Base-by-base conservation (phyloP, 2,797 vertebrate species). In the Tachyglossus aculeatus region DNA sequence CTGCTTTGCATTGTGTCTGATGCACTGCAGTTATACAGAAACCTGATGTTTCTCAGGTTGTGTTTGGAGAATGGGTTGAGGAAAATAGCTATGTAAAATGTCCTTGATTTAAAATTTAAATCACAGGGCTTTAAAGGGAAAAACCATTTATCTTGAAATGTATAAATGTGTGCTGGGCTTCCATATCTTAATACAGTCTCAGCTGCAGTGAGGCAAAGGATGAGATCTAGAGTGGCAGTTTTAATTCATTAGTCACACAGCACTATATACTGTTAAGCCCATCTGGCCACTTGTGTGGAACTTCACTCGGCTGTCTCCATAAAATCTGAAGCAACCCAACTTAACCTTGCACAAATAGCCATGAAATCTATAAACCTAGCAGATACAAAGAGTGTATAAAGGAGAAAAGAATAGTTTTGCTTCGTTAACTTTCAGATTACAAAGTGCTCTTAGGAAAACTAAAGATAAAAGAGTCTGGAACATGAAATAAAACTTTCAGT, bases 191-290 rank as follows among this genome's bases (percentile, higher is more conserved):
- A 73, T 77, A 72, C 27, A 55, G 75, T 27, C 80, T 91, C 86
- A 89, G 86, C 88, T 91, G 87, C 79, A 68, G 36, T 14, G 37
- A 86, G 62, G 86, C 75, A 86, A 77, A 84, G 82, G 72, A 82
- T 41, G 64, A 83, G 72, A 66, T 40, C 40, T 2, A 8, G 54
- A 81, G 56, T 34, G 76, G 86, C 83, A 86, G 74, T 83, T 93
- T 87, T 89, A 95, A 94, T 92, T 86, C 91, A 94, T 94, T 94
- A 88, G 94, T 94, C 93, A 93, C 90, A 93, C 89, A 65, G 13
- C 44, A 86, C 88, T 92, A 88, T 76, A 88, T 80, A 89, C 68
- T 14, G 84, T 88, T 88, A 89, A 92, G 81, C 66, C 89, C 88
- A 92, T 94, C 91, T 94, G 92, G 81, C 65, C 66, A 32, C 80